Conservation (phyloP, 2,888 invertebrate species). For the Tenodera sinensis region DNA sequence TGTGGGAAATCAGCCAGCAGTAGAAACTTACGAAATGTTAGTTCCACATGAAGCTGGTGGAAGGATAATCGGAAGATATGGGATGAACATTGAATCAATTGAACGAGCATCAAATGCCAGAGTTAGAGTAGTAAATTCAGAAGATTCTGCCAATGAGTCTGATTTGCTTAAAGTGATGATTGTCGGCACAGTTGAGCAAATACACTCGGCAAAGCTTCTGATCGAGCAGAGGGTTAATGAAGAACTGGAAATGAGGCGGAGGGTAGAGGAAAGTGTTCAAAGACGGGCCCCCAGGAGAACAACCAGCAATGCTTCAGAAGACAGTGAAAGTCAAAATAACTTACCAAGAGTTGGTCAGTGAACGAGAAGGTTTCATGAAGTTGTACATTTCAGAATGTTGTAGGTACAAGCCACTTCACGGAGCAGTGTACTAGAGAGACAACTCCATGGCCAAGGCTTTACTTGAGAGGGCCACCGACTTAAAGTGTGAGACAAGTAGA, state of each 20-base stretch:
- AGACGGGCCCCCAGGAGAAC: conserved; percentile 48
- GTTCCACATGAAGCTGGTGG: conserved; percentile 65
- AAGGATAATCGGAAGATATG: conserved; percentile 71
- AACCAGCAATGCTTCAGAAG: neutral
- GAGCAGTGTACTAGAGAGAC: too few species aligned
- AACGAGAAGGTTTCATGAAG: conserved; percentile 62
- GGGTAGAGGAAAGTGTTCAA: conserved; percentile 47
- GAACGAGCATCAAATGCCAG: conserved; percentile 69
- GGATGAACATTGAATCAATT: conserved; percentile 68
- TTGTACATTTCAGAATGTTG: conserved; percentile 87
- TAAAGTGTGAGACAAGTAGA: too few species aligned
- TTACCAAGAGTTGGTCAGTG: conserved; percentile 21
- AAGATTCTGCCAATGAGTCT: neutral
- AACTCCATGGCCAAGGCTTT: too few species aligned
- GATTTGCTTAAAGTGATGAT: conserved; percentile 43
- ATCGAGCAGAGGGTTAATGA: conserved; percentile 64
- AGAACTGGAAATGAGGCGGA: conserved; percentile 47
- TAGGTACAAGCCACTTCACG: too few species aligned
- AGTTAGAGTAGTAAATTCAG: conserved; percentile 52
- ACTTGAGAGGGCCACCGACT: too few species aligned
- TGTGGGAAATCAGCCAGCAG: conserved; percentile 62
- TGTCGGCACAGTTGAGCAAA: conserved; percentile 70
- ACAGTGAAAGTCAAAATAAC: neutral
- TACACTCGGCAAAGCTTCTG: conserved; percentile 64
- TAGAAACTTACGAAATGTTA: conserved; percentile 62